Evolutionary conservation across 2,888 invertebrate species (phyloP), one percentile per base, ranked within the genome.

Genomic region (Neoscelio sp.): DNA sequence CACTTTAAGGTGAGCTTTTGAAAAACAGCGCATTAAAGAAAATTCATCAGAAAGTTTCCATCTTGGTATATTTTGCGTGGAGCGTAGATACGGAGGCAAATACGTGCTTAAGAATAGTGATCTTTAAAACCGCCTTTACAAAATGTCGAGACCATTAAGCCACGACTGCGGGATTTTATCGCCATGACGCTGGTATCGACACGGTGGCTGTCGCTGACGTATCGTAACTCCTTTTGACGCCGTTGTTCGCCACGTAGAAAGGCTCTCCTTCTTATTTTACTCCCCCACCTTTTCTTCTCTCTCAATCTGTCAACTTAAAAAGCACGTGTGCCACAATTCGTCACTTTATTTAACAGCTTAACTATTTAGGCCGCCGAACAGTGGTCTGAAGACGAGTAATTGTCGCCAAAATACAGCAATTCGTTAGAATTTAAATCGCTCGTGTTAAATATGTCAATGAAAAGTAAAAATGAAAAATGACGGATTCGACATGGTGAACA

Each of bases 81-180:
- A 7, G 5, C 15, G 18, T 5, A 28, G 30, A 17, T 15, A 20
- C 42, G 33, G 33, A 4, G 3, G 62, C 64, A 78, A 56, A 60
- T 80, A 74, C 60, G 40, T 15, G 38, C 60, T 44, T 28, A 50
- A 54, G 54, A 67, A 48, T 23, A 44, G 40, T 74, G 81, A 76
- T 76, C 50, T 74, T 71, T 65, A 67, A 76, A 71, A 60, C 52
- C 62, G 54, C 79, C 80, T 75, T 82, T 77, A 77, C 70, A 83
- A 82, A 83, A 84, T 73, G 78, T 79, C 71, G 75, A 62, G 60
- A 77, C 82, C 65, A 79, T 84, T 82, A 82, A 73, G 81, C 82
- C 62, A 68, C 56, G 78, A 50, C 64, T 56, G 23, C 56, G 54
- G 46, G 48, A 64, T 68, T 79, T 67, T 68, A 64, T 62, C 71